Base-by-base conservation (phyloP, 2,113 vertebrate species). In the Halcyon malimbica region DNA sequence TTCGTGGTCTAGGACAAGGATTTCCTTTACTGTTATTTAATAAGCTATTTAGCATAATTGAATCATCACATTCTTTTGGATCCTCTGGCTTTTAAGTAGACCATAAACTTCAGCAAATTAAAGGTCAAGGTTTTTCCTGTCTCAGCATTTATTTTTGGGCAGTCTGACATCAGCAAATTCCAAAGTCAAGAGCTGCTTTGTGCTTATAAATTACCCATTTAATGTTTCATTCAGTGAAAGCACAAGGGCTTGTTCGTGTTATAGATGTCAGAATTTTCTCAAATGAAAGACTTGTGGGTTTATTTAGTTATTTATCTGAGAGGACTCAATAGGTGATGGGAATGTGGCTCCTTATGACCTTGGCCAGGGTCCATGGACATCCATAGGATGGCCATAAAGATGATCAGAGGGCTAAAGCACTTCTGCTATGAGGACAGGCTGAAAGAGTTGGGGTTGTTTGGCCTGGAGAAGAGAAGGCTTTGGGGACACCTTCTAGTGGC, bases 211-310 rank as follows among this genome's bases (percentile, higher is more conserved):
- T 74, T 33, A 89, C 18, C 85, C 50, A 20, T 89, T 93, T 65
- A 5, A 31, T 94, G 87, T 81, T 74, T 73, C 70, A 6, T 62
- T 4, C 18, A 11, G 3, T 24, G 57, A 25, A 67, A 62, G 41
- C 46, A 39, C 23, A 5, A 78, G 46, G 51, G 16, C 59, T 68
- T 68, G 23, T 60, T 50, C 53, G 69, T 53, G 4, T 50, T 46
- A 24, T 2, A 33, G 60, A 21, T 73, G n/a, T 39, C 33, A 16
- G 56, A 69, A 14, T 67, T 68, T 16, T 59, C 68, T 77, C 7
- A 0, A n/a, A 3, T 68, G n/a, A 37, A 74, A 59, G 37, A 6
- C 1, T 4, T 29, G n/a, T 0, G 5, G 26, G 13, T 75, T 73
- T 53, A 16, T 89, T 86, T 59, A 9, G 10, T 76, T 62, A 16